Conservation (phyloP, 1,140 invertebrate genomes). For the Lepidotrigona ventralis region DNA sequence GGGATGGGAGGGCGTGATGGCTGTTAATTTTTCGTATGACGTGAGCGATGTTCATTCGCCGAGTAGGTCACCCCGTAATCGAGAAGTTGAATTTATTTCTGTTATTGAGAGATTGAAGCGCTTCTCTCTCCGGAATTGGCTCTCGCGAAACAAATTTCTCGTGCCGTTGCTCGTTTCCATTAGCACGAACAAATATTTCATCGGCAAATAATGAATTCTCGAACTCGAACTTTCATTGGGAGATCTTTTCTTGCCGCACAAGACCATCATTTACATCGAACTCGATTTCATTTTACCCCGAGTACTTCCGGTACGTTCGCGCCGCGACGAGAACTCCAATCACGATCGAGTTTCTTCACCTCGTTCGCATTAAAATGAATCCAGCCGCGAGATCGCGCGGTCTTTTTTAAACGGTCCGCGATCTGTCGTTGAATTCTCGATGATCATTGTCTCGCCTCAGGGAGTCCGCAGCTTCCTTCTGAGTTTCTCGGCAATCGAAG, state of each 20-base stretch:
- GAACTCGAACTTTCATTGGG: too few relatives aligned
- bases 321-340: too few relatives aligned
- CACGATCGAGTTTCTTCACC: not conserved
- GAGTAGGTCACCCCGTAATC: not conserved
- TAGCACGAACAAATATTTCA: constrained; percentile 2
- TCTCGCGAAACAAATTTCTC: not conserved
- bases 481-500: not conserved
- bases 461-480: not conserved
- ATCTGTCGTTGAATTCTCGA: not conserved
- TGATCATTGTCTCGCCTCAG: constrained; percentile 13
- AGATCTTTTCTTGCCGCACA: not conserved
- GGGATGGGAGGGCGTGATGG: too few relatives aligned
- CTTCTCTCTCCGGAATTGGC: not conserved
- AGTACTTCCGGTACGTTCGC: not conserved
- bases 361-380: not conserved
- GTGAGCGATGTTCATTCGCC: too few relatives aligned
- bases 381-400: not conserved
- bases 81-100: not conserved
- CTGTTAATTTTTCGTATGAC: too few relatives aligned
- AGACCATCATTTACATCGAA: constrained; percentile 10
- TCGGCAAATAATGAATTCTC: not conserved
- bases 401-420: not conserved
- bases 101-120: not conserved
- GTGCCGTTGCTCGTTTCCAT: not conserved
- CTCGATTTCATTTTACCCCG: constrained; percentile 15